Conservation (phyloP, 1,140 invertebrate genomes). For the Neuroterus valhalla region DNA sequence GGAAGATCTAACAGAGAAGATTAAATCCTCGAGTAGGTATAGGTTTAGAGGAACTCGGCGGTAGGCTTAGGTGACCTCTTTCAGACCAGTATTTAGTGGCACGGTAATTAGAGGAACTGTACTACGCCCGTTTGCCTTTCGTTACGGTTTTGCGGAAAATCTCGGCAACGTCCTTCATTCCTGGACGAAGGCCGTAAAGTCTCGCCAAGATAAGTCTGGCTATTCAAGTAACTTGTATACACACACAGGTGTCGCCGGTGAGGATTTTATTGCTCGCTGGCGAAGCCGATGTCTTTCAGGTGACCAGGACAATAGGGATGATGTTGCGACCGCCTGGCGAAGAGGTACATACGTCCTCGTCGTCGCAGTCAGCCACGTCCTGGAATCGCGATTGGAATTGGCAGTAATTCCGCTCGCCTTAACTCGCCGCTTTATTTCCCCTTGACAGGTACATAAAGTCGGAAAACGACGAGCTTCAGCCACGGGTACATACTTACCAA, state of each 20-base stretch:
- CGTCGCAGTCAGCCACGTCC: conserved; percentile 9
- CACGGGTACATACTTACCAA: not conserved
- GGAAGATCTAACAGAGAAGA: too few species aligned
- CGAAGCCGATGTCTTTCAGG: not conserved
- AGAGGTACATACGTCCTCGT: conserved; percentile 30
- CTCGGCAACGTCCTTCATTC: conserved; percentile 41
- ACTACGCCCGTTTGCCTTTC: not conserved
- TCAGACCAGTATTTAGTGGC: too few species aligned
- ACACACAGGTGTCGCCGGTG: conserved; percentile 26
- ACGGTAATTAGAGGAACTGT: too few species aligned
- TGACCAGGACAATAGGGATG: conserved; percentile 29
- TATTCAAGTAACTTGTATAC: not conserved
- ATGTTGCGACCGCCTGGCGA: conserved; percentile 32
- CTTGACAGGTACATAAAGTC: conserved; percentile 49
- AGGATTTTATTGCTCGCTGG: conserved; percentile 36
- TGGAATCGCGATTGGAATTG: conserved; percentile 38
- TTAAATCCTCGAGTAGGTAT: too few species aligned
- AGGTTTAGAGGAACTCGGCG: too few species aligned
- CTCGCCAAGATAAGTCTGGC: conserved; percentile 2
- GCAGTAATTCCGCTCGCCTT: conserved; percentile 30
- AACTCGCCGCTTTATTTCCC: conserved; percentile 35
- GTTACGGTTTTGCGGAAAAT: conserved; percentile 19
- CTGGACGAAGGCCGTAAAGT: conserved; percentile 48
- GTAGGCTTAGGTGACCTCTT: too few species aligned
- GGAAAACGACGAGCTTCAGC: conserved; percentile 24